Base-by-base conservation (phyloP, 2,113 vertebrate species). In the Siniperca chuatsi region DNA sequence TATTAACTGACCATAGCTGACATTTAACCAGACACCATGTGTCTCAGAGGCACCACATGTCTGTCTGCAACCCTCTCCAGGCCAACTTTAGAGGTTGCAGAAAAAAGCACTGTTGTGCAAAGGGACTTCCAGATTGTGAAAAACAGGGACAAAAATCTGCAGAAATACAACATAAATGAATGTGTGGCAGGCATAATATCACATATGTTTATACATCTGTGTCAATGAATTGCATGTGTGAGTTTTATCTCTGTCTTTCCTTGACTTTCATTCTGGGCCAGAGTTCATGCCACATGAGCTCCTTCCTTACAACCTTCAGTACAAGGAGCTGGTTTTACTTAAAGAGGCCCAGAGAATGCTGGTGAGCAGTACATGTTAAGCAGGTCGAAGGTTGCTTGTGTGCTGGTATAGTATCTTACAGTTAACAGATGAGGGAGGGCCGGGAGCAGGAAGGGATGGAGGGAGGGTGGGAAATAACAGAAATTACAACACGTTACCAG, bases 321-420 rank as follows among this genome's bases (percentile, higher is more conserved):
- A 25, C 21, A 29, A 29, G 66, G 35, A 2, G 3, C 62, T 70
- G n/a, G 12, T 79, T 69, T 83, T 21, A 37, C 69, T 82, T 52
- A 57, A 66, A 42, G 37, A 70, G 46, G 69, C 25, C 50, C n/a
- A 8, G 18, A 58, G 37, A 65, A 18, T 6, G 50, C 72, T 33
- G 74, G 25, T 29, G 64, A 77, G 76, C 64, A 33, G 25, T 16
- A 48, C 6, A 23, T 65, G 61, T 44, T 55, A 62, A 46, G 18
- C 40, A 80, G 75, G 86, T 84, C 80, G 90, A 80, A 87, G 89
- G 69, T 89, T 20, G 46, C 70, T 40, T 8, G 5, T 48, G 33
- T n/a, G 78, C 35, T 60, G 42, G 44, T 40, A 57, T 71, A 58
- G 69, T 75, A 46, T 78, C 55, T 75, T 29, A 25, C 66, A 64